Conservation (phyloP, 2,113 vertebrate genomes). For the Lepidiolamprologus cunningtoni region DNA sequence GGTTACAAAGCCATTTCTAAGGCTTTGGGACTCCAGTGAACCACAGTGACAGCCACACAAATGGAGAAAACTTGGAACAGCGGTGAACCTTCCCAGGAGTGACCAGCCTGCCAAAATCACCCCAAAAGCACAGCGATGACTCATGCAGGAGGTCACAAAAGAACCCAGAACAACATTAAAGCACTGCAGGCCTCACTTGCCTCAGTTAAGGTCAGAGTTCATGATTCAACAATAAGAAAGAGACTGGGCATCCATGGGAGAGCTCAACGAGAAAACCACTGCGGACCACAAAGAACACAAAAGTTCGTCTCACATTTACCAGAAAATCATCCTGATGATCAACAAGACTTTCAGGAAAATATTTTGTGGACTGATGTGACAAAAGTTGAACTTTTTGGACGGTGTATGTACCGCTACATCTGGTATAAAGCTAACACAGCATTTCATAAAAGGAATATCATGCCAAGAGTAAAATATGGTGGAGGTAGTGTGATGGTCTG, state of each 20-base stretch:
- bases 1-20: background rate
- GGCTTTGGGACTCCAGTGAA: background rate
- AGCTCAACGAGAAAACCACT: background rate
- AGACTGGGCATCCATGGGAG: background rate
- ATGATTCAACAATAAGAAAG: background rate
- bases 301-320: background rate
- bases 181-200: background rate
- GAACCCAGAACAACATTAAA: background rate
- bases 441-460: background rate
- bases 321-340: background rate
- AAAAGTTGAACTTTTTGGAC: background rate
- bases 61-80: background rate
- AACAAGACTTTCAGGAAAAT: background rate
- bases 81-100: background rate
- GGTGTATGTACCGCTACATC: background rate
- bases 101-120: background rate
- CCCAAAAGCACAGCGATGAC: background rate
- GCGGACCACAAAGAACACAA: background rate
- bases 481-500: background rate
- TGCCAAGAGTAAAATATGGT: background rate
- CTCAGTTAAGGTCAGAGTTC: background rate
- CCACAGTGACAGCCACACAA: background rate
- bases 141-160: background rate
- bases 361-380: background rate
- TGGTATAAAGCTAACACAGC: background rate